A percentile compares a stretch with the other conserved stretches of the same genome.
Evolutionary conservation across 2,888 invertebrate species (phyloP).

Genomic region (Odontocolon sp.): DNA sequence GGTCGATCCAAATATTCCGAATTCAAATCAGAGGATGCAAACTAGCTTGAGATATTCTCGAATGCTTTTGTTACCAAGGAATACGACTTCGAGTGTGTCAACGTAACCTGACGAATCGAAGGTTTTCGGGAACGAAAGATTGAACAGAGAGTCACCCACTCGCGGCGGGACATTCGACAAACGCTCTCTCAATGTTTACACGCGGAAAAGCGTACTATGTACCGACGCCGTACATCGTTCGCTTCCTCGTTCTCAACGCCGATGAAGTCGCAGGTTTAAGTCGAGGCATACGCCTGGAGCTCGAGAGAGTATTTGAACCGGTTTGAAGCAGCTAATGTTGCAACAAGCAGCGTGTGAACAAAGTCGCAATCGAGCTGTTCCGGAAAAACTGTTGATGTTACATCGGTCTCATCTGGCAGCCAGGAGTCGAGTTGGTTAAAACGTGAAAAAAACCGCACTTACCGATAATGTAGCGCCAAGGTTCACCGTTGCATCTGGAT

Average conservation of each 20-base stretch:
- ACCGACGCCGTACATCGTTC: slow-evolving; percentile 9
- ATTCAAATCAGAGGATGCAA: slow-evolving; percentile 46
- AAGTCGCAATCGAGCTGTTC: slow-evolving; percentile 59
- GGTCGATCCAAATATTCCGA: slow-evolving; percentile 14
- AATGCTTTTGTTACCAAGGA: neutral
- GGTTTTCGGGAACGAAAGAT: slow-evolving; percentile 13
- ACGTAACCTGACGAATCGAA: slow-evolving; percentile 31
- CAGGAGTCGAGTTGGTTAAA: no score
- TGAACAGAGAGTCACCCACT: slow-evolving; percentile 12
- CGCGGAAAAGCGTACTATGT: slow-evolving; percentile 46
- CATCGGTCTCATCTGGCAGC: no score
- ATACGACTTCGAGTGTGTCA: neutral
- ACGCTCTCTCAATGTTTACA: slow-evolving; percentile 52
- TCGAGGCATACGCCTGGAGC: slow-evolving; percentile 40
- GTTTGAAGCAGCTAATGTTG: slow-evolving; percentile 59
- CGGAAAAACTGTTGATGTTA: slow-evolving; percentile 43
- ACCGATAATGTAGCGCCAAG: no score
- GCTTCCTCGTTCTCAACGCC: neutral
- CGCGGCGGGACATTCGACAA: slow-evolving; percentile 45
- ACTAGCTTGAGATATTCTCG: slow-evolving; percentile 14
- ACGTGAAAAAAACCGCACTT: no score
- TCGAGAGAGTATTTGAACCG: slow-evolving; percentile 54
- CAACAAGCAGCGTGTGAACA: slow-evolving; percentile 58
- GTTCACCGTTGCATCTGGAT: no score
- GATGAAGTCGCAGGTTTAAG: neutral